These are phyloP conservation scores for Ladona fulva DNA, from an alignment of 1,140 invertebrate genomes.

Conservation along the genomic window DNA sequence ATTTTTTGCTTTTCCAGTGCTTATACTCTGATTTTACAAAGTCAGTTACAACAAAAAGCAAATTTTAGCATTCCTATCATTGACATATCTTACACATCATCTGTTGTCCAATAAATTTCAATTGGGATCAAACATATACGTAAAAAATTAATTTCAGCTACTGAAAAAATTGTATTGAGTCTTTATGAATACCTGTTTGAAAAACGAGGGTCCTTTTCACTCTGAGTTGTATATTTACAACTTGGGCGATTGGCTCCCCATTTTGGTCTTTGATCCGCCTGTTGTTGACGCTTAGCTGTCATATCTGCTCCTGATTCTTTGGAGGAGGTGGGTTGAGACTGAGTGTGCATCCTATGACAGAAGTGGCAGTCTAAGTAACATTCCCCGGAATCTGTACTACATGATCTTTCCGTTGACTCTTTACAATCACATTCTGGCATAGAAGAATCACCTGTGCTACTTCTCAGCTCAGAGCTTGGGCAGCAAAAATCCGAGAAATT, in stretches of 20 bases:
- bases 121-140: no score
- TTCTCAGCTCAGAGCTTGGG: neutral
- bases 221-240: neutral
- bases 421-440: neutral
- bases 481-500: no score
- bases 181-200: neutral
- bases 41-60: no score
- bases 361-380: neutral
- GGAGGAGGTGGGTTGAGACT: neutral
- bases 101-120: no score
- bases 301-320: neutral
- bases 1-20: no score
- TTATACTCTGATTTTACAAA: no score
- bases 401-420: neutral
- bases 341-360: neutral
- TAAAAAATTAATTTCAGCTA: no score
- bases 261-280: neutral
- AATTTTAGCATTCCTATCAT: no score
- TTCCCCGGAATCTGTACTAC: neutral
- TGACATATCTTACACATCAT: no score
- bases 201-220: neutral
- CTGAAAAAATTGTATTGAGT: no score
- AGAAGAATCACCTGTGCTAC: neutral
- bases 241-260: neutral
- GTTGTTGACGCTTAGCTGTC: neutral